A percentile compares a stretch with the other conserved stretches of the same genome.
These are phyloP conservation scores for Eonycteris spelaea DNA, from an alignment of 2,113 vertebrate genomes.

Conservation along the genomic window DNA sequence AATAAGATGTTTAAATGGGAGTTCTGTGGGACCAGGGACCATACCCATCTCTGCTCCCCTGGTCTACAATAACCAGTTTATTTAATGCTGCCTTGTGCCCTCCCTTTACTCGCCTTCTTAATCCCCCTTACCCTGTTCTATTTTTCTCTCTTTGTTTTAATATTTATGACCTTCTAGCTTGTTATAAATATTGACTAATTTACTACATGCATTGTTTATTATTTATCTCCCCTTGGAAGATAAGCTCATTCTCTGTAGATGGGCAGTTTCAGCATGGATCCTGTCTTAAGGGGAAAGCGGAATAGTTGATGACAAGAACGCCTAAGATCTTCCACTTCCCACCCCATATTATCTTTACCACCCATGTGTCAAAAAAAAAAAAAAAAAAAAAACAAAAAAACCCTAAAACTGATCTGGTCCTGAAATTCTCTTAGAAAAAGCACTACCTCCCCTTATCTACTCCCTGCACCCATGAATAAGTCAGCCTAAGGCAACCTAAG, in stretches of 20 bases:
- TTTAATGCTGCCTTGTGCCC: not conserved
- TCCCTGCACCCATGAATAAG: not conserved
- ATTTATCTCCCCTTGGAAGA: not conserved
- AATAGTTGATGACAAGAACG: not conserved
- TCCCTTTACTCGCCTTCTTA: not conserved
- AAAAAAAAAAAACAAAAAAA: not conserved
- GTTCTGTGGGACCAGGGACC: not conserved
- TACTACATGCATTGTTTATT: not conserved
- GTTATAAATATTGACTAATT: not conserved
- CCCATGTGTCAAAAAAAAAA: not conserved
- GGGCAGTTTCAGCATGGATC: not conserved
- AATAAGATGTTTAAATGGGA: not conserved
- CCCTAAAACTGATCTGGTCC: not conserved
- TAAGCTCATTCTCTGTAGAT: not conserved
- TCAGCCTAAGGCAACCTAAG: not conserved
- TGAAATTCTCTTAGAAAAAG: not conserved
- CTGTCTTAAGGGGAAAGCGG: not conserved
- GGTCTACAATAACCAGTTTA: rapidly evolving
- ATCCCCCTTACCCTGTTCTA: not conserved
- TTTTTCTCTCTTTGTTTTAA: not conserved
- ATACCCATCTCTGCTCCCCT: rapidly evolving
- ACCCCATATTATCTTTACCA: not conserved
- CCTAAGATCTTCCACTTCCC: not conserved
- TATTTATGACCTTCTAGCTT: not conserved
- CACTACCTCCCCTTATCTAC: not conserved